Base-by-base conservation (phyloP, 2,797 vertebrate genomes). In the Malacoctenus gilli region DNA sequence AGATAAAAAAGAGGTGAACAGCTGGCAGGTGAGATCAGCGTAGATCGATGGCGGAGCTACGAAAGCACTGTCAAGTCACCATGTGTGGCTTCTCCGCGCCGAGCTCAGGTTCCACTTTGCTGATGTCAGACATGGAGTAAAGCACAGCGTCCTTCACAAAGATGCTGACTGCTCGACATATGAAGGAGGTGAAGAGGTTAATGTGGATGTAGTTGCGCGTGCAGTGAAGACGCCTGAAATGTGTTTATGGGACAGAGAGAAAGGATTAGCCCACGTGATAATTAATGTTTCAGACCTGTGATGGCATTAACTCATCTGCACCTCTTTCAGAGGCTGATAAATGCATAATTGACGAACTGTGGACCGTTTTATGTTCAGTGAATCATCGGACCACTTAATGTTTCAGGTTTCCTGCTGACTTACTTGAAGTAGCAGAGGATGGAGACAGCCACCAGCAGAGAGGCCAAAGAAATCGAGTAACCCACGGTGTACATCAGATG, bases 381-480 rank as follows among this genome's bases (percentile, higher is more conserved):
- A 2, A 42, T 42, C 8, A n/a, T 9, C 2, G 11, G 12, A 35
- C 8, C 1, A 0, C 1, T 10, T 4, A n/a, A 7, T 1, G 9
- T 16, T 38, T 12, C 1, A 25, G 1, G 1, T 5, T 32, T 31
- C 56, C 30, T 13, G 15, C 19, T 61, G 55, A 84, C 93, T 89
- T 92, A 97, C 95, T 95, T 97, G 89, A 96, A 97, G 72, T 92
- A 96, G 19, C 90, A 94, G 69, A 96, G 93, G 79, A 96, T 94
- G 85, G 88, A 93, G 61, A 95, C 87, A 0, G 95, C 95, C 0
- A 93, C 87, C 4, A 94, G 39, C 59, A 97, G 85, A 0, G 94
- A 94, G 2, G 88, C 84, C 22, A 96, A 86, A 61, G 95, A 96
- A 66, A 95, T 72, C 47, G 95, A 96, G 84, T 97, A 97, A 51